Percentiles rank a stretch among this genome's conserved stretches.
phyloP scores from a whole-genome alignment of 2,888 invertebrate genomes.

The Dysmachus trigonus region DNA sequence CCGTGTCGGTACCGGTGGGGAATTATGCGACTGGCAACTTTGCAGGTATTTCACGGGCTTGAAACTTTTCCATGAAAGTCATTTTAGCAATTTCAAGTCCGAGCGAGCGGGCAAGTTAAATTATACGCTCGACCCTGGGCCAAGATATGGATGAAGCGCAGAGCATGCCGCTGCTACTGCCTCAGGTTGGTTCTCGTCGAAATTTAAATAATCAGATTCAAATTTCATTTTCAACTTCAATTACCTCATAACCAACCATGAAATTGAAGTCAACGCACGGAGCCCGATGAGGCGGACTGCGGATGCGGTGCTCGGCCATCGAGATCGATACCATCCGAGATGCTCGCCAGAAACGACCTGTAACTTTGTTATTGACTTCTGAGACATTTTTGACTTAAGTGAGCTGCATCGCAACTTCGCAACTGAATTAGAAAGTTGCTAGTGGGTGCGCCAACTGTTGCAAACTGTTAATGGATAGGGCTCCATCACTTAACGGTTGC shows the following conservation, averaged over 20 bases:
- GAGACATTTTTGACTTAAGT: not conserved
- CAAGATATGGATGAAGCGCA: not conserved
- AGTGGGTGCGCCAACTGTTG: not conserved
- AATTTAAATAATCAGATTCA: slow-evolving; percentile 42
- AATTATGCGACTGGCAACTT: slow-evolving; percentile 15
- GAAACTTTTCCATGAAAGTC: slow-evolving; percentile 11
- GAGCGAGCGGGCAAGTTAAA: slow-evolving; percentile 24
- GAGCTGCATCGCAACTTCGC: not conserved
- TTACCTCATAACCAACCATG: slow-evolving; percentile 44
- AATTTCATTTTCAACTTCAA: slow-evolving; percentile 45
- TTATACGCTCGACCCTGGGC: not conserved
- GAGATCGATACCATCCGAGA: not conserved
- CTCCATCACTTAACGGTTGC: not conserved
- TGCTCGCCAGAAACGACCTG: not conserved
- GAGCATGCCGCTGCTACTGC: not conserved
- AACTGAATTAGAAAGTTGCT: slow-evolving; percentile 17
- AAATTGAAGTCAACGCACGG: slow-evolving; percentile 39
- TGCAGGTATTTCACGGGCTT: slow-evolving; percentile 14
- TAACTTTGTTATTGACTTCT: not conserved
- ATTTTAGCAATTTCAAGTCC: slow-evolving; percentile 16
- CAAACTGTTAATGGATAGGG: not conserved
- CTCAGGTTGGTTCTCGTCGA: not conserved
- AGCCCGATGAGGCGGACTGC: not conserved
- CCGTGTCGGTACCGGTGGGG: not conserved
- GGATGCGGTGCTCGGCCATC: not conserved